Percentiles rank a stretch among this genome's conserved stretches.
phyloP scores from a whole-genome alignment of 2,888 invertebrate genomes.

The Dascillus cervinus region DNA sequence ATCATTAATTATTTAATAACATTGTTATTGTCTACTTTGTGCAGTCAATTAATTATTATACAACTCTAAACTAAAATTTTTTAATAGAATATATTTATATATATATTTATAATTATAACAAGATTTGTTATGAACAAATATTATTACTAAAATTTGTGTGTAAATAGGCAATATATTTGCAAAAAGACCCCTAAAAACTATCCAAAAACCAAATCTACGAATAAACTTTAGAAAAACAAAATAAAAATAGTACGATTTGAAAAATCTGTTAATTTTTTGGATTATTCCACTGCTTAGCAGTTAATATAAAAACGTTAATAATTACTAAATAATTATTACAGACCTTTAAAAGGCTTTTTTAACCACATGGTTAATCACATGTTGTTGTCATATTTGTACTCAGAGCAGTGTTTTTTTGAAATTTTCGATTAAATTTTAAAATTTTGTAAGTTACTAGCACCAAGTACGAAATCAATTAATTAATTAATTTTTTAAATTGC shows the following conservation, averaged over 20 bases:
- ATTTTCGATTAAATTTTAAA: too few relatives aligned
- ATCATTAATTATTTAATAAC: too few relatives aligned
- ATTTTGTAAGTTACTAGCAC: too few relatives aligned
- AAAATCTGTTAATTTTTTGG: slow-evolving; percentile 27
- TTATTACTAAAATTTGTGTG: slow-evolving; percentile 11
- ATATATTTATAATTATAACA: slow-evolving; percentile 8
- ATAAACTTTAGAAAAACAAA: slow-evolving; percentile 23
- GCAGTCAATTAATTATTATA: slow-evolving; percentile 34
- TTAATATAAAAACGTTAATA: slow-evolving; percentile 27
- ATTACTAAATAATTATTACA: slow-evolving; percentile 32
- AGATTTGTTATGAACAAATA: slow-evolving; percentile 34
- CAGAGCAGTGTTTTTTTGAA: background rate
- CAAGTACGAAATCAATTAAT: slow-evolving; percentile 33
- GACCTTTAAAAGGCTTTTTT: slow-evolving; percentile 34
- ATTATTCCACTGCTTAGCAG: slow-evolving; percentile 36
- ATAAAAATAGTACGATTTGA: slow-evolving; percentile 33
- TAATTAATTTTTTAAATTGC: slow-evolving; percentile 14
- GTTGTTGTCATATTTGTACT: slow-evolving; percentile 11
- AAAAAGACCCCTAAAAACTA: slow-evolving; percentile 36
- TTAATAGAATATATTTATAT: slow-evolving; percentile 2
- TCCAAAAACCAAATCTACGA: slow-evolving; percentile 34
- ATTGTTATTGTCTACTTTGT: slow-evolving; percentile 37
- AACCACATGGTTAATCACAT: slow-evolving; percentile 36
- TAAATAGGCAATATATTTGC: slow-evolving; percentile 30
- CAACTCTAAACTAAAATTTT: slow-evolving; percentile 10